Percentiles rank a stretch among this genome's conserved stretches.
phyloP scores from a whole-genome alignment of 2,888 invertebrate species.

The Drosophila koepferae region DNA sequence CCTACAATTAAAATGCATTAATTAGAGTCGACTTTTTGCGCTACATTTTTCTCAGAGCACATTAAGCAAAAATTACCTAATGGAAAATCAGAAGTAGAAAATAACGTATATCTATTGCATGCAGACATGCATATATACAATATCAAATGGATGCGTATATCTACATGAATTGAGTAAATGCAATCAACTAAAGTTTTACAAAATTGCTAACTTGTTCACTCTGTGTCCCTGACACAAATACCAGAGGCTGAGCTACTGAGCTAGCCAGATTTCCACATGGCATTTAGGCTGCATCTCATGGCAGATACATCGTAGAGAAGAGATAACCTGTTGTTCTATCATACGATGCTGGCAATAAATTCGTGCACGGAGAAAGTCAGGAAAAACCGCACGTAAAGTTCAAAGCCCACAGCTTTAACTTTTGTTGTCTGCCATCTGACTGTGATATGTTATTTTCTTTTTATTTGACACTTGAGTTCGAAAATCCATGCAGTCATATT shows the following conservation, averaged over 20 bases:
- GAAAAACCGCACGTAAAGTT: conserved; percentile 54
- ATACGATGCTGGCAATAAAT: conserved; percentile 29
- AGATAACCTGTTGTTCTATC: conserved; percentile 42
- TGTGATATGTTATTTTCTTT: conserved; percentile 23
- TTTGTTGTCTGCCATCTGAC: conserved; percentile 3
- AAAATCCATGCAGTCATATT: conserved; percentile 57
- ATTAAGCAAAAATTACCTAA: conserved; percentile 63
- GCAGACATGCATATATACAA: neutral
- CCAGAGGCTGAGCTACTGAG: conserved; percentile 21
- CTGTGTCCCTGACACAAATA: conserved; percentile 76
- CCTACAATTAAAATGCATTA: conserved; percentile 75
- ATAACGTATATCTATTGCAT: conserved; percentile 22
- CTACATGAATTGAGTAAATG: conserved; percentile 37
- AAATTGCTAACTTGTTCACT: conserved; percentile 31
- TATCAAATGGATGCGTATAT: neutral
- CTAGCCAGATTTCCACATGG: conserved; percentile 58
- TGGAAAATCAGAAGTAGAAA: conserved; percentile 34
- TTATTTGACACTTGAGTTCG: conserved; percentile 49
- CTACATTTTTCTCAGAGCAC: conserved; percentile 59
- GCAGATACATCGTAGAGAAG: conserved; percentile 18
- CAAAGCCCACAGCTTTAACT: conserved; percentile 42
- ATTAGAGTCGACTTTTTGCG: conserved; percentile 71
- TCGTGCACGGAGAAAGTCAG: conserved; percentile 46
- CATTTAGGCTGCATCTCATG: conserved; percentile 30
- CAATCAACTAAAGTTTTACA: conserved; percentile 44